phyloP scores from a whole-genome alignment of 64 coral and sea anemone genomes.

The Actinia tenebrosa region DNA sequence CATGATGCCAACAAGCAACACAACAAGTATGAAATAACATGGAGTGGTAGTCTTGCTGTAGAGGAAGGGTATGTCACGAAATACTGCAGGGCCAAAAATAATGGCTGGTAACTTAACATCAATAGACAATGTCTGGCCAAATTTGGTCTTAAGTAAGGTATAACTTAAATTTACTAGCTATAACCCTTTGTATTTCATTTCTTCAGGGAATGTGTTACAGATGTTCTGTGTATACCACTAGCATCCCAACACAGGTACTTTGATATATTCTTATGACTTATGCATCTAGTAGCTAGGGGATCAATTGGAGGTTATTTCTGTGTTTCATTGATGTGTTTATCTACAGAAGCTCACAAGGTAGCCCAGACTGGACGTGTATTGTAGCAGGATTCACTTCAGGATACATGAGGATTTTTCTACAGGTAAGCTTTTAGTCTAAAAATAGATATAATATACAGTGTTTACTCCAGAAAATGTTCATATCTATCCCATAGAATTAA shows the following conservation, averaged over 20 bases:
- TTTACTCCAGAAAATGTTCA: background rate
- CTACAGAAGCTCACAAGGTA: constrained; percentile 92
- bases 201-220: constrained; percentile 72
- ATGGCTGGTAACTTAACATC: too few relatives aligned
- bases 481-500: too few relatives aligned
- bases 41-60: constrained; percentile 74
- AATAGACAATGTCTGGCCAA: background rate
- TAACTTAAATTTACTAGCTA: background rate
- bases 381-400: constrained; percentile 95
- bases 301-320: background rate
- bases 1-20: constrained; percentile 57
- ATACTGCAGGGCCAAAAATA: background rate
- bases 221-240: constrained; percentile 79
- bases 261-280: background rate
- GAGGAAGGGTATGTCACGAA: constrained; percentile 75
- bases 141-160: background rate
- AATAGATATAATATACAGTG: background rate
- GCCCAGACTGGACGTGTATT: constrained; percentile 99
- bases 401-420: constrained; percentile 87
- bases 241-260: constrained; percentile 89
- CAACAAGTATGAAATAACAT: constrained; percentile 91
- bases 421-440: constrained; percentile 20
- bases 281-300: background rate
- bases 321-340: background rate
- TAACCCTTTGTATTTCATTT: background rate